Percentiles rank a stretch among this genome's conserved stretches.
These are phyloP conservation scores for Pagetopsis macropterus DNA, from an alignment of 2,797 vertebrate species.

Conservation along the genomic window DNA sequence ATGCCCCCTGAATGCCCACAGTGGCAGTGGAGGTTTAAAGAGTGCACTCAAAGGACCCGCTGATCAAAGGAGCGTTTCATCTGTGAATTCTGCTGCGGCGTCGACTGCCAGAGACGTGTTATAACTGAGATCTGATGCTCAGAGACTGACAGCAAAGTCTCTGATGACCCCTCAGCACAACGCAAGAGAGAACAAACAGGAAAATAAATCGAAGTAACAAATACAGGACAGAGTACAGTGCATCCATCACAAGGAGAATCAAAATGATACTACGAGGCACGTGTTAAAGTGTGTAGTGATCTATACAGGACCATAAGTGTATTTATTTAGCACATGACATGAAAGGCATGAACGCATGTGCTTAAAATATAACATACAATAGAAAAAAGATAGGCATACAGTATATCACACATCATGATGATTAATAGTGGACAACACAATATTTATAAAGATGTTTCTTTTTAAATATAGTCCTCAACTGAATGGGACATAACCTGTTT, in stretches of 20 bases:
- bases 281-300: too few relatives aligned
- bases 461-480: too few relatives aligned
- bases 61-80: constrained; percentile 80
- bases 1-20: constrained; percentile 73
- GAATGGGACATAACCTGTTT: too few relatives aligned
- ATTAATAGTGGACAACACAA: too few relatives aligned
- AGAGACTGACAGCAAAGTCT: constrained; percentile 68
- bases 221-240: constrained; percentile 17
- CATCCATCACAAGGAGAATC: background rate
- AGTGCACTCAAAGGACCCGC: constrained; percentile 73
- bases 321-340: too few relatives aligned
- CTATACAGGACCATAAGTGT: too few relatives aligned
- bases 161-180: constrained; percentile 56
- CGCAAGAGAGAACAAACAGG: constrained; percentile 49
- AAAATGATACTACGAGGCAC: background rate
- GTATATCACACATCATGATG: too few relatives aligned
- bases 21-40: constrained; percentile 70
- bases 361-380: too few relatives aligned
- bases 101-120: constrained; percentile 63
- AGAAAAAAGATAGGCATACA: too few relatives aligned
- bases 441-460: too few relatives aligned
- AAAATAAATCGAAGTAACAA: constrained; percentile 41
- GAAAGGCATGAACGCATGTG: too few relatives aligned
- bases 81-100: constrained; percentile 71
- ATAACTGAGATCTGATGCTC: constrained; percentile 70